These are phyloP conservation scores for Zosterops pallidus DNA, from an alignment of 2,113 vertebrate genomes.

Conservation along the genomic window DNA sequence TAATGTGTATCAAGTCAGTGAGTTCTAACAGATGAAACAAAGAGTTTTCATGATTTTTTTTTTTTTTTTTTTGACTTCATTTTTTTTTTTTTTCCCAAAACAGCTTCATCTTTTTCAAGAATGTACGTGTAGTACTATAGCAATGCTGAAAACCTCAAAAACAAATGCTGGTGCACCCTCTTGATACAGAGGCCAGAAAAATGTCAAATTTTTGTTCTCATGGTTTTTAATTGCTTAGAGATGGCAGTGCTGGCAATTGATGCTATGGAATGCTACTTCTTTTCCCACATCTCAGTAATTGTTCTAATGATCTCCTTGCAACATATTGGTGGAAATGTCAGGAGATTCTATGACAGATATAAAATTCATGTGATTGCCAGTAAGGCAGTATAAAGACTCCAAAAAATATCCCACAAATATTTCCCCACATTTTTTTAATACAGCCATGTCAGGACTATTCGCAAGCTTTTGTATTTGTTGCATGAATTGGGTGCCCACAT, in stretches of 20 bases:
- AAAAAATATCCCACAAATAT: constrained; percentile 60
- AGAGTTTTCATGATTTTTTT: not conserved
- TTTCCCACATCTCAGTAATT: constrained; percentile 59
- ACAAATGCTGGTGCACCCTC: not conserved
- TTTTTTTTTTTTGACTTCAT: not conserved
- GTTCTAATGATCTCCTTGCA: constrained; percentile 61
- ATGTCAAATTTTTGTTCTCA: not conserved
- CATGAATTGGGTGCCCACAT: constrained; percentile 2
- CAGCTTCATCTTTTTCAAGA: not conserved
- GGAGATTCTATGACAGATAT: constrained; percentile 64
- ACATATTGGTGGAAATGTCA: constrained; percentile 57
- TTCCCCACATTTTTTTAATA: constrained; percentile 54
- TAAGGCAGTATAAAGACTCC: constrained; percentile 41
- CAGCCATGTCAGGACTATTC: not conserved
- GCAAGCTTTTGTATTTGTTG: not conserved
- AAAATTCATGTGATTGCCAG: constrained; percentile 59
- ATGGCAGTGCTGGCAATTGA: constrained; percentile 23
- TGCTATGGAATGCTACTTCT: constrained; percentile 53
- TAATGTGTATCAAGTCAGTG: not conserved
- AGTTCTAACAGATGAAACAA: not conserved
- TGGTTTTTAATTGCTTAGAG: constrained; percentile 39
- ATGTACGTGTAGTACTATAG: not conserved
- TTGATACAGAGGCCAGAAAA: not conserved
- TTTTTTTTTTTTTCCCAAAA: not conserved
- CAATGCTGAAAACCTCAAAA: constrained; percentile 22